Evolutionary conservation across 2,888 invertebrate species (phyloP), one percentile per base, ranked within the genome.

Genomic region (Xanthorhoe spadicearia): DNA sequence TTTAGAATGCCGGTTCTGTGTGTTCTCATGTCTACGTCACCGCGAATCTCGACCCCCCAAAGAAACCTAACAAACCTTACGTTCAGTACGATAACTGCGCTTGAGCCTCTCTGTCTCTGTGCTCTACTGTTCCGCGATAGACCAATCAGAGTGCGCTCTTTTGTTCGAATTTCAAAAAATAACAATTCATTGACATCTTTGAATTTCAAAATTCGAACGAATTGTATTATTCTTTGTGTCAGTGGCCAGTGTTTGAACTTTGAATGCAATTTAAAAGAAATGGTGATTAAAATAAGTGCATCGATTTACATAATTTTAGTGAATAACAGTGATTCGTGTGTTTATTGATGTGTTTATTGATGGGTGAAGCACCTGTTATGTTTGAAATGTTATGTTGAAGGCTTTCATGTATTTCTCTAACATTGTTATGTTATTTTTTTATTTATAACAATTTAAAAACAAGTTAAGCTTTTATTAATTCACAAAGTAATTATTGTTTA

Each of bases 11-110:
- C 88, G 74, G 71, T 73, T 92, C 91, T 91, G 77, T 82, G 76
- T 79, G 77, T 86, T 86, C 81, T 73, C 80, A 86, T 75, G 77
- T 83, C 92, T 89, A 82, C 82, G 83, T 82, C 84, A 83, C 83
- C 84, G 85, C 85, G 88, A 92, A 90, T 92, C 89, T 90, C 86
- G 81, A 83, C 83, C 81, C 80, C 85, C 85, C 83, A 87, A 87
- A 85, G 87, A 86, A 83, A 83, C 83, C 77, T 81, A 78, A 78
- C 78, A 77, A 77, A 76, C 83, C 81, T 82, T 89, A 76, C 83
- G 81, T 82, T 89, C 92, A 91, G 91, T 91, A 76, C 83, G 87
- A 85, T 86, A 85, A 81, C 85, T 87, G 90, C 89, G 87, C 83
- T 84, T 83, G 88, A 72, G 84, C 80, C 82, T 85, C 79, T 82